phyloP scores from a whole-genome alignment of 64 coral and sea anemone genomes.

The Montipora foliosa region DNA sequence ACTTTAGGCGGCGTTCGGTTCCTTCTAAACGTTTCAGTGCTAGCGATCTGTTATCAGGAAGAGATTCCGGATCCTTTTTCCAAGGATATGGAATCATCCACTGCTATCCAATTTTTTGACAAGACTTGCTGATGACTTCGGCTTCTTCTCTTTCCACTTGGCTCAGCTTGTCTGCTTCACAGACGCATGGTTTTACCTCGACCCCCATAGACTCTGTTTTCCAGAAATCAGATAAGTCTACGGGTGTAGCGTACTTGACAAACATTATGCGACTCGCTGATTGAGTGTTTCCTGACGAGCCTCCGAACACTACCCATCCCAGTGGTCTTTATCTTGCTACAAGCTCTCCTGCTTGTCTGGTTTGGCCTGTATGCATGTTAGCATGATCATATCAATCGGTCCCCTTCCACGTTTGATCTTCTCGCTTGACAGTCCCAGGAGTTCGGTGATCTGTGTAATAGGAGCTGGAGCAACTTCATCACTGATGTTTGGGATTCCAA shows the following conservation, averaged over 20 bases:
- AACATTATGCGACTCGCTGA: neutral
- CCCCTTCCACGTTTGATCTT: too few species aligned
- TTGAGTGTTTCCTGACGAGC: neutral
- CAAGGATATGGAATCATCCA: constrained; percentile 77
- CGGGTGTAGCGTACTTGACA: neutral
- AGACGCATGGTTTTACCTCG: constrained; percentile 30
- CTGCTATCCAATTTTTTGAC: constrained; percentile 26
- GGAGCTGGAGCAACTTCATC: too few species aligned
- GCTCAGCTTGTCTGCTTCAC: constrained; percentile 46
- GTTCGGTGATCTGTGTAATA: too few species aligned
- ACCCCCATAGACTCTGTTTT: constrained; percentile 49
- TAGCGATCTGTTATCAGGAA: constrained; percentile 54
- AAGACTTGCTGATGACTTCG: constrained; percentile 48
- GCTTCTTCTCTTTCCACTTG: constrained; percentile 60
- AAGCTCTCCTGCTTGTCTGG: constrained; percentile 53
- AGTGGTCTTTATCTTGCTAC: constrained; percentile 22
- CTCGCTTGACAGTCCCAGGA: too few species aligned
- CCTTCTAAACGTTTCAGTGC: constrained; percentile 59
- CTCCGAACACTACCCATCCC: constrained; percentile 70
- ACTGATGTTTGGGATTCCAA: neutral
- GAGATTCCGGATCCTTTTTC: constrained; percentile 50
- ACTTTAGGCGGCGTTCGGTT: constrained; percentile 43
- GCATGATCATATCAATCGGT: constrained; percentile 49
- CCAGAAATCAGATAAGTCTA: constrained; percentile 61
- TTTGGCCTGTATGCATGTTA: constrained; percentile 47